These are phyloP conservation scores for Clostera curtula DNA, from an alignment of 2,888 invertebrate genomes.

Conservation along the genomic window DNA sequence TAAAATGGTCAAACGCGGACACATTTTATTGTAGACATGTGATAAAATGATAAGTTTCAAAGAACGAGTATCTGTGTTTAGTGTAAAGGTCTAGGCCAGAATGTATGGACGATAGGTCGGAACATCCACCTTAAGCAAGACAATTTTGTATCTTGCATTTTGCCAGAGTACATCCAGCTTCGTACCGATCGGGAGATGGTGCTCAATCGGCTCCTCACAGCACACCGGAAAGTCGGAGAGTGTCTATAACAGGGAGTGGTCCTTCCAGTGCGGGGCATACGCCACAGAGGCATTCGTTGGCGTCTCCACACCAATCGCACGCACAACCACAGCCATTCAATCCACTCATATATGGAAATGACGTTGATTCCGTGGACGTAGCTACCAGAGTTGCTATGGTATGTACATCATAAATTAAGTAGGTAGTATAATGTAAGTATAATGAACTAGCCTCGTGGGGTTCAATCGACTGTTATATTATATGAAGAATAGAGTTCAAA, in stretches of 20 bases:
- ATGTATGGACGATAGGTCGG: too few relatives aligned
- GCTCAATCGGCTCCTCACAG: conserved; percentile 50
- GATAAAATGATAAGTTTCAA: too few relatives aligned
- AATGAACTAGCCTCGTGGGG: too few relatives aligned
- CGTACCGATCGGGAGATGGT: conserved; percentile 39
- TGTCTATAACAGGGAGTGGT: conserved; percentile 36
- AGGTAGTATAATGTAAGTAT: too few relatives aligned
- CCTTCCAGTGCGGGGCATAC: conserved; percentile 44
- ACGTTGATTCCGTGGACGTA: conserved; percentile 98
- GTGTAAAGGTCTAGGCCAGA: too few relatives aligned
- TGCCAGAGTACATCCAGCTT: conserved; percentile 48
- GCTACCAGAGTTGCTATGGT: conserved; percentile 90
- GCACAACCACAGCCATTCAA: conserved; percentile 77
- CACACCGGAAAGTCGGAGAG: conserved; percentile 58
- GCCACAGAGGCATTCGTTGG: conserved; percentile 60
- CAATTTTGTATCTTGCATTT: neutral
- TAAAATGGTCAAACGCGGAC: too few relatives aligned
- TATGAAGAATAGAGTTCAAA: too few relatives aligned
- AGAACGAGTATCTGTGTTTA: too few relatives aligned
- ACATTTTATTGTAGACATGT: too few relatives aligned
- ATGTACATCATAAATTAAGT: too few relatives aligned
- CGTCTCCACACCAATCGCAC: conserved; percentile 43
- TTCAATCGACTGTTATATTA: too few relatives aligned
- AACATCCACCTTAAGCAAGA: too few relatives aligned
- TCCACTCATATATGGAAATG: conserved; percentile 93